Evolutionary conservation across 2,888 invertebrate species (phyloP).

Genomic region (Xestia c-nigrum): DNA sequence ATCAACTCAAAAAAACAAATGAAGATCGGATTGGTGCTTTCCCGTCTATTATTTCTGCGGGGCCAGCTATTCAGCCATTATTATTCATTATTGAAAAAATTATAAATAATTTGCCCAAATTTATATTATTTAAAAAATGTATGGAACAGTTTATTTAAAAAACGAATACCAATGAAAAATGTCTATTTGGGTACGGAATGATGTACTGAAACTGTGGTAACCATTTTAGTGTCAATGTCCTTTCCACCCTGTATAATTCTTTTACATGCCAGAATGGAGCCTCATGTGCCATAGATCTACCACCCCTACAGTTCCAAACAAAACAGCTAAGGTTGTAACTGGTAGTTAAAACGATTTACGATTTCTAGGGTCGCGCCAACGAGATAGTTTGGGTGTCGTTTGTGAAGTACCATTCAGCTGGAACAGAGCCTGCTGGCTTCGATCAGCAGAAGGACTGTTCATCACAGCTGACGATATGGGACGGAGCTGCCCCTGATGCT

Average conservation of each 20-base stretch:
- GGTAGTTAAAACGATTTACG: slow-evolving; percentile 64
- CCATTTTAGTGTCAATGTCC: background rate
- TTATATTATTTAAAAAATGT: background rate
- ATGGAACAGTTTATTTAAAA: background rate
- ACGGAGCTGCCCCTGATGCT: slow-evolving; percentile 92
- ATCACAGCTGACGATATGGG: slow-evolving; percentile 94
- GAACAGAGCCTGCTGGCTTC: slow-evolving; percentile 92
- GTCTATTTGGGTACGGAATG: background rate
- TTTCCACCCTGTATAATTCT: background rate
- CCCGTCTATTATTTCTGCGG: too few relatives aligned
- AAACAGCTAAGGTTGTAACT: slow-evolving; percentile 41
- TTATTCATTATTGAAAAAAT: too few relatives aligned
- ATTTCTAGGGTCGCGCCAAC: slow-evolving; percentile 91
- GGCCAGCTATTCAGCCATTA: too few relatives aligned
- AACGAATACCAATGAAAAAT: background rate
- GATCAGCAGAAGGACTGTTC: slow-evolving; percentile 93
- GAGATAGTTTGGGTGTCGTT: slow-evolving; percentile 96
- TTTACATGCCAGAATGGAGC: background rate
- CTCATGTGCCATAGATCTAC: background rate
- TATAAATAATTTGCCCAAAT: too few relatives aligned
- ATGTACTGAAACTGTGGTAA: background rate
- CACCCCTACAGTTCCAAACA: slow-evolving; percentile 33
- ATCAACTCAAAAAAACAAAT: too few relatives aligned
- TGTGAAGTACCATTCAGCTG: slow-evolving; percentile 95
- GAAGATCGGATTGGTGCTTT: too few relatives aligned